Percentiles rank a stretch among this genome's conserved stretches.
Conservation (phyloP, 2,797 vertebrate genomes). For the Leptodactylus fallax region DNA sequence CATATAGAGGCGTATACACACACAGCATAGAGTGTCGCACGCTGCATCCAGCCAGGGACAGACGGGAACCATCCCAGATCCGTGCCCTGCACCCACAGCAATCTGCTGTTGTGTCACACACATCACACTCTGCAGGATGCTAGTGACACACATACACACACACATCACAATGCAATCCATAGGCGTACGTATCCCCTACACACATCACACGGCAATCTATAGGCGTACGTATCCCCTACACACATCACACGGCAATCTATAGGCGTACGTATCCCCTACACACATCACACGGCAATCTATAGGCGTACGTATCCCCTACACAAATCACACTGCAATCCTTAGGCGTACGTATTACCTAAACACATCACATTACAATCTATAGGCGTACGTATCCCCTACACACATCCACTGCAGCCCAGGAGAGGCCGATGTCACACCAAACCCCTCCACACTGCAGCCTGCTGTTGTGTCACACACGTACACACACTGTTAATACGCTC, state of each 20-base stretch:
- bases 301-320: no score
- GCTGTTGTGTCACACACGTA: background rate
- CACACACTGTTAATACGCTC: no score
- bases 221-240: background rate
- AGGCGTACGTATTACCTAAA: no score
- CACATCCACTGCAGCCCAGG: background rate
- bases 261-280: background rate
- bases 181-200: background rate
- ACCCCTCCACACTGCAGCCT: conserved; percentile 5
- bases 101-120: background rate
- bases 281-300: background rate
- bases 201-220: background rate
- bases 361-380: background rate
- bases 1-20: background rate
- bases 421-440: background rate
- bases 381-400: background rate
- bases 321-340: background rate
- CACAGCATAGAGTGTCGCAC: background rate
- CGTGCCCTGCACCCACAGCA: background rate
- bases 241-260: background rate
- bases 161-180: background rate
- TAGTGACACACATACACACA: background rate
- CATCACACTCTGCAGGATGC: background rate
- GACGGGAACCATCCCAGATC: background rate
- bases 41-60: background rate